Base-by-base conservation (phyloP, 2,113 vertebrate genomes). In the Lanius ludovicianus region DNA sequence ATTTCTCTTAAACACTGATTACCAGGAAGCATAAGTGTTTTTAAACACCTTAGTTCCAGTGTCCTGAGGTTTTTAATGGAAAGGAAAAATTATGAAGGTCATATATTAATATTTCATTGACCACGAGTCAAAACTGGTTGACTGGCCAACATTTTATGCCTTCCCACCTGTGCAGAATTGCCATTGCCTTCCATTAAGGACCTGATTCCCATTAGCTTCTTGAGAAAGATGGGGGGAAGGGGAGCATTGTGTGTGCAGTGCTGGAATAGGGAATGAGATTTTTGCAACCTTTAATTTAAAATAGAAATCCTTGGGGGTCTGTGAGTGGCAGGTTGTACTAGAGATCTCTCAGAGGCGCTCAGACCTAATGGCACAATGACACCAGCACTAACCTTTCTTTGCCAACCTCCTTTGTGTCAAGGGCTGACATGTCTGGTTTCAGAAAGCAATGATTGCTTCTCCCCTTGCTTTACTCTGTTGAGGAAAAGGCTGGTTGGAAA, bases 331-430 rank as follows among this genome's bases (percentile, higher is more conserved):
- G 90, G 63, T 64, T 80, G 55, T 20, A 65, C 87, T 9, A 47
- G 59, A 83, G 87, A 91, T 91, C 87, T 88, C 91, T 57, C 92
- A 63, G 89, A 90, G 89, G 83, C 1, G 0, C 57, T 94, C 83
- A 94, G 86, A 92, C 86, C 86, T 96, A 92, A 85, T 78, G 94
- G 90, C 90, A 86, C 2, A 0, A 70, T 84, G 94, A 92, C 94
- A 93, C 89, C 64, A 81, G 59, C 67, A 68, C 91, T 93, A 92
- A 95, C 92, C 96, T 93, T 93, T 81, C 80, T 57, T 95, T 68
- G 75, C 42, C 68, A 70, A 2, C 76, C 71, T 90, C 73, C 76
- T 76, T 37, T 69, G 18, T 74, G 73, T 89, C 83, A 81, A 89
- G 50, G 83, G 68, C 14, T 93, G 89, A 95, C 86, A 86, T 21